Percentiles rank a stretch among this genome's conserved stretches.
phyloP scores from a whole-genome alignment of 2,113 vertebrate genomes.

The Entomyzon cyanotis region DNA sequence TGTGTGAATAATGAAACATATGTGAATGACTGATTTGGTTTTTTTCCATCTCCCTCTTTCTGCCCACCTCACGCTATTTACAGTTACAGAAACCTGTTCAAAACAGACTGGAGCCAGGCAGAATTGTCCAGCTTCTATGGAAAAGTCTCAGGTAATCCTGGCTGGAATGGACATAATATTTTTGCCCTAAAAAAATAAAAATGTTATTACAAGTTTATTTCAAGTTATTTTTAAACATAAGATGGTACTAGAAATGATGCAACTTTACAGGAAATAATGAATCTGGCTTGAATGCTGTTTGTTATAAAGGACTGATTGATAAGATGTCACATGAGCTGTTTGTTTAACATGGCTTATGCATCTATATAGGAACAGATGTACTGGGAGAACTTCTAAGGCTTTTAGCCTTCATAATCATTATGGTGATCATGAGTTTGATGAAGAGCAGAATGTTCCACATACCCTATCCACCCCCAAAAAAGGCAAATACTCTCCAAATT shows the following conservation, averaged over 20 bases:
- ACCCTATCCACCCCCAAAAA: neutral
- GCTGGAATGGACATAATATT: neutral
- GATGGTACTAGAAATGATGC: neutral
- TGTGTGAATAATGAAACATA: neutral
- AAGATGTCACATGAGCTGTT: neutral
- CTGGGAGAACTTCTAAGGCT: neutral
- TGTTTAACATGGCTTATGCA: neutral
- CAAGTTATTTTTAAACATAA: neutral
- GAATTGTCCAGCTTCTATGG: slow-evolving; percentile 17
- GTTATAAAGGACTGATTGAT: neutral
- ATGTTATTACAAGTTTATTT: neutral
- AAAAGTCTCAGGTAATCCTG: slow-evolving; percentile 67
- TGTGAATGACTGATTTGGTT: neutral
- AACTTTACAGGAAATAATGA: neutral
- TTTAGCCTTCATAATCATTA: neutral
- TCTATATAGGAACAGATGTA: neutral
- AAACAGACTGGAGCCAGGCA: slow-evolving; percentile 34
- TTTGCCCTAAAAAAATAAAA: neutral
- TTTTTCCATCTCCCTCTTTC: neutral
- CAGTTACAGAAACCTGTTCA: slow-evolving; percentile 57
- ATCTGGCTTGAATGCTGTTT: neutral
- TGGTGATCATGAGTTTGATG: neutral
- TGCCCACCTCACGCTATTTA: neutral
- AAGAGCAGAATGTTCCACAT: neutral
- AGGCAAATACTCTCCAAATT: neutral